phyloP scores from a whole-genome alignment of 1,140 invertebrate species.

The Melanaphis sacchari region DNA sequence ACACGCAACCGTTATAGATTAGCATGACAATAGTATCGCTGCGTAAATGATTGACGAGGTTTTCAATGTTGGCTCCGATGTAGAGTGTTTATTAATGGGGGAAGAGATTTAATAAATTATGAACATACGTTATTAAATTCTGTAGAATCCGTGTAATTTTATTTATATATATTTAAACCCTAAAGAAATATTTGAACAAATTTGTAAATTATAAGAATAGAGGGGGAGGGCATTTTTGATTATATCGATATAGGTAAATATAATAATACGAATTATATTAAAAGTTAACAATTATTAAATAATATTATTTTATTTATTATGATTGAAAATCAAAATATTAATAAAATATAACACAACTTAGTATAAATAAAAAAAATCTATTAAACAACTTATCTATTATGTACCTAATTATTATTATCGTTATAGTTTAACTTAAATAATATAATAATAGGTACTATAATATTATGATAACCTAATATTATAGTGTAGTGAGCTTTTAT shows the following conservation, averaged over 20 bases:
- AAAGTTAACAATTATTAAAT: not conserved
- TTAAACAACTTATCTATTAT: not conserved
- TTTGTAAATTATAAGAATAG: too few species aligned
- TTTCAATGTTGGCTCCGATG: not conserved
- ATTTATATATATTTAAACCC: not conserved
- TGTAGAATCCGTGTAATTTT: not conserved
- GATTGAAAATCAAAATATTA: not conserved
- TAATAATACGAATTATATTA: too few species aligned
- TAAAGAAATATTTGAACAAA: not conserved
- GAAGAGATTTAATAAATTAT: not conserved
- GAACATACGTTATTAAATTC: not conserved
- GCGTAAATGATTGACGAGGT: not conserved
- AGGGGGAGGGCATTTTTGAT: not conserved
- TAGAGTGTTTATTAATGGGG: not conserved
- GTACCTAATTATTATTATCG: not conserved
- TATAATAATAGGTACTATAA: too few species aligned
- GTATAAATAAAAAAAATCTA: not conserved
- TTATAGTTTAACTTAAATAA: not conserved
- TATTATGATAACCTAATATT: too few species aligned
- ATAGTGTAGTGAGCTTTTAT: too few species aligned
- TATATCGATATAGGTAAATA: not conserved
- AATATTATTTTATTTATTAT: not conserved
- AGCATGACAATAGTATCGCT: not conserved
- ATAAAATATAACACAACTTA: not conserved
- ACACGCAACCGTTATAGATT: not conserved